These are phyloP conservation scores for Chascanopsetta lugubris DNA, from an alignment of 2,113 vertebrate genomes.

Conservation along the genomic window DNA sequence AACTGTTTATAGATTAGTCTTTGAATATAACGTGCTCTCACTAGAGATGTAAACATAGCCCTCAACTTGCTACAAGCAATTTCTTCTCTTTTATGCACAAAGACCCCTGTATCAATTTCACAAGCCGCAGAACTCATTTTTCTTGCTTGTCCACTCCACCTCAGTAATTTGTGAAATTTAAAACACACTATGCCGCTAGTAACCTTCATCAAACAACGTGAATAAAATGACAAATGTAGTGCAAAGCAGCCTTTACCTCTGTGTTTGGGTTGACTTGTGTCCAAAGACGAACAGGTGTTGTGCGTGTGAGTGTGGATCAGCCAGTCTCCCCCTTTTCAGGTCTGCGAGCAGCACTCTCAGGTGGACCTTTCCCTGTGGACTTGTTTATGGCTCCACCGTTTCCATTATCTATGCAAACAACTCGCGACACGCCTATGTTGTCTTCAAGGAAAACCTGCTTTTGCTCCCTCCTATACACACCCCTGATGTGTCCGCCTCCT, in stretches of 20 bases:
- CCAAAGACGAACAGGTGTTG: background rate
- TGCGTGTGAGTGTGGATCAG: background rate
- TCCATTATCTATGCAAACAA: background rate
- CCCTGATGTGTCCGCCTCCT: background rate
- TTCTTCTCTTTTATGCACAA: too few relatives aligned
- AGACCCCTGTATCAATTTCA: too few relatives aligned
- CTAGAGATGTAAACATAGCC: background rate
- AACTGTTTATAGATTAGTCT: background rate
- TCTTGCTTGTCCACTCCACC: background rate
- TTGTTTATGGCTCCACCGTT: slow-evolving; percentile 12
- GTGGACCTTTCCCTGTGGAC: background rate
- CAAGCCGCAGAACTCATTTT: background rate
- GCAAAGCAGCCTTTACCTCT: slow-evolving; percentile 25
- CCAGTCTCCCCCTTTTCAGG: accelerated
- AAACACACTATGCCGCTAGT: background rate
- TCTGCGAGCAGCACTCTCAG: slow-evolving; percentile 4
- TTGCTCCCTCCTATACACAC: background rate
- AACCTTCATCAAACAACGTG: background rate
- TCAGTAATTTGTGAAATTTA: background rate
- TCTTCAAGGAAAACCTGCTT: background rate
- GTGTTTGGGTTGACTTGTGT: background rate
- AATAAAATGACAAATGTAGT: background rate
- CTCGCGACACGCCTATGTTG: slow-evolving; percentile 6
- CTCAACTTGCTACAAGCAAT: background rate
- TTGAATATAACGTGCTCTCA: background rate